These are phyloP conservation scores for Lacerta agilis DNA, from an alignment of 2,797 vertebrate species.

Conservation along the genomic window DNA sequence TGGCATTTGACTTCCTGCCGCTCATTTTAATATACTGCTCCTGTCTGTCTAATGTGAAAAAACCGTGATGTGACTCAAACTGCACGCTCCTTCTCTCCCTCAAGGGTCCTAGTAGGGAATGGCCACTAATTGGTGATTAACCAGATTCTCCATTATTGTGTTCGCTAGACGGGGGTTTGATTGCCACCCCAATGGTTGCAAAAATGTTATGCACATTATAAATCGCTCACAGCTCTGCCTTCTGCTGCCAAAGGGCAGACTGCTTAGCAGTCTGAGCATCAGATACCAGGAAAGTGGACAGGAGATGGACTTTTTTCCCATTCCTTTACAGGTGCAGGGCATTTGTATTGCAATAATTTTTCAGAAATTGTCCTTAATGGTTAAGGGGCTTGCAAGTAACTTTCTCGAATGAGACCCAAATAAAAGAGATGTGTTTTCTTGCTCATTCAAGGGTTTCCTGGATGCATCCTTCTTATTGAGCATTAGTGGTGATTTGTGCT, in stretches of 20 bases:
- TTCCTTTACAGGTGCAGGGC: not conserved
- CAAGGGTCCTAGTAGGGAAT: not conserved
- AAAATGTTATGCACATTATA: not conserved
- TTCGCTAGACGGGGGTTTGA: not conserved
- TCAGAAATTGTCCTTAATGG: not conserved
- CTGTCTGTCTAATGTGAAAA: conserved; percentile 14
- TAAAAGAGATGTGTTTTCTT: not conserved
- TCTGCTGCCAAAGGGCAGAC: not conserved
- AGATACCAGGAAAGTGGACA: not conserved
- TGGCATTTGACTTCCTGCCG: conserved; percentile 57
- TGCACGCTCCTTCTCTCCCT: not conserved
- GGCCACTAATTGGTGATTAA: conserved; percentile 21
- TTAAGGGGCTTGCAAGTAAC: not conserved
- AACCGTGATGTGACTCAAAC: not conserved
- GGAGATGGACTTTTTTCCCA: not conserved
- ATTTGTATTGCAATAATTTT: not conserved
- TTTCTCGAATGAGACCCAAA: not conserved
- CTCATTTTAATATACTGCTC: conserved; percentile 43
- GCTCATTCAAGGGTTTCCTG: no score
- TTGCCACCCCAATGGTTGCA: conserved; percentile 9
- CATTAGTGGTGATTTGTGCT: no score
- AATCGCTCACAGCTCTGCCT: not conserved
- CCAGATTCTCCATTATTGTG: conserved; percentile 20
- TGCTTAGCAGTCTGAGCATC: not conserved
- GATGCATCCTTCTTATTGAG: no score